phyloP scores from a whole-genome alignment of 2,888 invertebrate species.

The Exephanes ischioxanthus region DNA sequence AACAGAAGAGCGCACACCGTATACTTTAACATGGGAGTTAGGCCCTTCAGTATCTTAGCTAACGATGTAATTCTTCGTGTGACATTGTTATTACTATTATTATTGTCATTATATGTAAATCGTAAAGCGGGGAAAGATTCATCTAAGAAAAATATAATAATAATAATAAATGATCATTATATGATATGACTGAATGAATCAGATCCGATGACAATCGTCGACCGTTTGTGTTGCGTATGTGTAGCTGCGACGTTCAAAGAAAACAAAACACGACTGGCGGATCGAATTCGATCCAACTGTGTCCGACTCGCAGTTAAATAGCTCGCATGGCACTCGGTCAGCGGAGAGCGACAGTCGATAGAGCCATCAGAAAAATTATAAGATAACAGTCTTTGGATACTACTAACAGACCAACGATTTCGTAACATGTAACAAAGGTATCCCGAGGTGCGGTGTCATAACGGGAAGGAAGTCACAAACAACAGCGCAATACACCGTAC shows the following conservation, averaged over 20 bases:
- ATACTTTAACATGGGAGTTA: neutral
- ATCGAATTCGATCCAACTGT: conserved; percentile 22
- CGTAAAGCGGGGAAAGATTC: neutral
- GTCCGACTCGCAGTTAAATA: neutral
- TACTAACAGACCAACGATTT: conserved; percentile 3
- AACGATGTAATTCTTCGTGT: neutral
- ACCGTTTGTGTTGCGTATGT: neutral
- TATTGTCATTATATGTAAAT: neutral
- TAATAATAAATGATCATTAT: neutral
- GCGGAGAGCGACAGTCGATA: neutral
- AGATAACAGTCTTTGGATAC: neutral
- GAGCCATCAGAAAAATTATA: neutral
- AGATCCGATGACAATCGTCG: neutral
- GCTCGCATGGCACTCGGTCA: conserved; percentile 18
- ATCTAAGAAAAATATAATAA: neutral
- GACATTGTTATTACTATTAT: neutral
- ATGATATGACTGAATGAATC: neutral
- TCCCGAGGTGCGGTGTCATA: conserved; percentile 6
- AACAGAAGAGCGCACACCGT: neutral
- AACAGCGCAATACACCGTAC: conserved; percentile 26
- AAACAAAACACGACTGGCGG: neutral
- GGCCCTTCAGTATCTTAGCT: neutral
- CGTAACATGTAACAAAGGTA: conserved; percentile 22
- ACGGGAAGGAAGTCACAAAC: conserved; percentile 35
- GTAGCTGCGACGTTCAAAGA: neutral